A percentile compares a stretch with the other conserved stretches of the same genome.
phyloP scores from a whole-genome alignment of 2,888 invertebrate species.

The Erebia epiphron region DNA sequence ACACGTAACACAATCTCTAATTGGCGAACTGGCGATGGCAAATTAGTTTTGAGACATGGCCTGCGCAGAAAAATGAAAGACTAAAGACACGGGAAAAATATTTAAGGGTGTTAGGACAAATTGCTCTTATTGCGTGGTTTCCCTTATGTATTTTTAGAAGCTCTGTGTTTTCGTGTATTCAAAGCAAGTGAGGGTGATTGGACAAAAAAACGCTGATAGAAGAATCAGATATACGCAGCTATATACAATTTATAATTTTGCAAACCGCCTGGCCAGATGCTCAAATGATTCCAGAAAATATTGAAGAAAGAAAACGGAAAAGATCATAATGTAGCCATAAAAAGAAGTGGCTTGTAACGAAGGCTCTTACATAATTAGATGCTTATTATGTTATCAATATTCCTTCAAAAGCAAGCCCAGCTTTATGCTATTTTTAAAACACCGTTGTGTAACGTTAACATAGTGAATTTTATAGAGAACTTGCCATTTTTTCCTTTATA shows the following conservation, averaged over 20 bases:
- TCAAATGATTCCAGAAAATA: slow-evolving; percentile 1
- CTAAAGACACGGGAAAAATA: not conserved
- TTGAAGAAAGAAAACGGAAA: not conserved
- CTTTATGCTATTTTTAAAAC: not conserved
- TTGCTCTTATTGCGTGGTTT: not conserved
- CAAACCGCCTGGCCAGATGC: slow-evolving; percentile 8
- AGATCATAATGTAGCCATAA: slow-evolving; percentile 9
- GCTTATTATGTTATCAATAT: slow-evolving; percentile 11
- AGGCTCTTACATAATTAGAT: not conserved
- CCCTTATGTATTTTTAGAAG: not conserved
- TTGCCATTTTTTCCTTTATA: slow-evolving; percentile 12
- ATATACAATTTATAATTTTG: not conserved
- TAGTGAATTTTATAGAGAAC: not conserved
- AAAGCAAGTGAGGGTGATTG: not conserved
- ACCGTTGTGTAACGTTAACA: slow-evolving; percentile 4
- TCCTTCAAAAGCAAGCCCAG: not conserved
- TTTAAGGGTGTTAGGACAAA: not conserved
- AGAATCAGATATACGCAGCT: not conserved
- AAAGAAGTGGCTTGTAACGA: not conserved
- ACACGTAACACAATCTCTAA: too few relatives aligned
- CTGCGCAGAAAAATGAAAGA: not conserved
- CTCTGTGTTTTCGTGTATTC: not conserved
- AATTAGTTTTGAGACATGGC: too few relatives aligned
- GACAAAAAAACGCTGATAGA: too few relatives aligned
- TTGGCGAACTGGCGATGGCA: too few relatives aligned